These are phyloP conservation scores for Halocaridina rubra DNA, from an alignment of 2,888 invertebrate genomes.

Conservation along the genomic window DNA sequence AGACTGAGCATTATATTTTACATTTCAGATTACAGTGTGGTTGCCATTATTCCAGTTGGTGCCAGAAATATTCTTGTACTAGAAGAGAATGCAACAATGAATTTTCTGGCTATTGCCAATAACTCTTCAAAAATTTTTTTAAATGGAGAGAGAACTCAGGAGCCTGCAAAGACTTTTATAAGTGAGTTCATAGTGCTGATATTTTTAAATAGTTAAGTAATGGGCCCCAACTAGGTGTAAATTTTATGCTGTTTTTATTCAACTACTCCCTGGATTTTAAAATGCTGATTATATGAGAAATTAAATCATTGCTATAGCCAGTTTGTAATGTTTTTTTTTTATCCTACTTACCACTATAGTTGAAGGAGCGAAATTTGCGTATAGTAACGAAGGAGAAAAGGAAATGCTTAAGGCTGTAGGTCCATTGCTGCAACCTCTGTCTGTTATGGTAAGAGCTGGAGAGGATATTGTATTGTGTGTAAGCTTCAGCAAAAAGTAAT, in stretches of 20 bases:
- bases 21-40: conserved; percentile 50
- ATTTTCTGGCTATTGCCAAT: conserved; percentile 51
- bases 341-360: too few relatives aligned
- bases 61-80: conserved; percentile 71
- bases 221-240: too few relatives aligned
- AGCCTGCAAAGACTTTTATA: conserved; percentile 29
- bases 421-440: conserved; percentile 71
- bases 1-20: too few relatives aligned
- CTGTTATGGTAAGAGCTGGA: conserved; percentile 70
- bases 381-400: conserved; percentile 68
- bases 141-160: conserved; percentile 16
- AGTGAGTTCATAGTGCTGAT: conserved; percentile 29
- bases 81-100: conserved; percentile 26
- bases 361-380: conserved; percentile 72
- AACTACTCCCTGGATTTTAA: too few relatives aligned
- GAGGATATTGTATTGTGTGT: too few relatives aligned
- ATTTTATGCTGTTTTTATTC: too few relatives aligned
- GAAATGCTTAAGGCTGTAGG: conserved; percentile 71
- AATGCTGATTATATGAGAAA: too few relatives aligned
- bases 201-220: too few relatives aligned
- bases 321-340: too few relatives aligned
- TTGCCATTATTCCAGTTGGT: conserved; percentile 70
- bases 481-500: too few relatives aligned
- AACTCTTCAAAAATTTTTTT: conserved; percentile 7
- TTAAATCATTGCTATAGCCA: too few relatives aligned